Conservation (phyloP, 2,797 vertebrate genomes). For the Gymnothorax reevesii region DNA sequence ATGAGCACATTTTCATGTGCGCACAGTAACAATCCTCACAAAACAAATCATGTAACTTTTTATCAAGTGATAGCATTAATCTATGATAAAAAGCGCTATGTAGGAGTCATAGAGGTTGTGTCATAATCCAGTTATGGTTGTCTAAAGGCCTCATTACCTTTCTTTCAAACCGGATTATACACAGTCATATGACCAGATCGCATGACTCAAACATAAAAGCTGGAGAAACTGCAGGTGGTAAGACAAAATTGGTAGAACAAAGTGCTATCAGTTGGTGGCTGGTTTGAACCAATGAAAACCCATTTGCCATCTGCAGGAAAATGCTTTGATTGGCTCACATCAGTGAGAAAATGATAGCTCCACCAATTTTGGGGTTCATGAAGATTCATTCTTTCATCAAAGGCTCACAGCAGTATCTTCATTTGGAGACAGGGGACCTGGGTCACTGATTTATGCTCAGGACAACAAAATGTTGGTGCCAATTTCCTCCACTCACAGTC, state of each 20-base stretch:
- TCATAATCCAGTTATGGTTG: not conserved
- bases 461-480: not conserved
- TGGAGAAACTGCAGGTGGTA: not conserved
- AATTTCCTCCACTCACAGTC: not conserved
- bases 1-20: not conserved
- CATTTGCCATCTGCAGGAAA: not conserved
- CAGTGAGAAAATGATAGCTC: slow-evolving; percentile 4
- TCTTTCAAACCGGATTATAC: not conserved
- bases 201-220: not conserved
- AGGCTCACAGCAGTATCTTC: slow-evolving; percentile 84
- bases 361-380: not conserved
- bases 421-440: slow-evolving; percentile 93
- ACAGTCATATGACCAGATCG: slow-evolving; percentile 12
- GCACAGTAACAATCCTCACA: not conserved
- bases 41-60: slow-evolving; percentile 22
- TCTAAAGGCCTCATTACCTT: not conserved
- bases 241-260: not conserved
- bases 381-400: not conserved
- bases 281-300: not conserved
- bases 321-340: not conserved
- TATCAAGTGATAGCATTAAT: not conserved
- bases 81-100: slow-evolving; percentile 40
- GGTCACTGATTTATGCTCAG: slow-evolving; percentile 58
- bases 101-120: slow-evolving; percentile 17
- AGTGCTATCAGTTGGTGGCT: not conserved